Evolutionary conservation across 30 jellyfish, hydroid and myxozoan species (phyloP), one percentile per base, ranked within the genome.

Genomic region (Aurelia aurita): DNA sequence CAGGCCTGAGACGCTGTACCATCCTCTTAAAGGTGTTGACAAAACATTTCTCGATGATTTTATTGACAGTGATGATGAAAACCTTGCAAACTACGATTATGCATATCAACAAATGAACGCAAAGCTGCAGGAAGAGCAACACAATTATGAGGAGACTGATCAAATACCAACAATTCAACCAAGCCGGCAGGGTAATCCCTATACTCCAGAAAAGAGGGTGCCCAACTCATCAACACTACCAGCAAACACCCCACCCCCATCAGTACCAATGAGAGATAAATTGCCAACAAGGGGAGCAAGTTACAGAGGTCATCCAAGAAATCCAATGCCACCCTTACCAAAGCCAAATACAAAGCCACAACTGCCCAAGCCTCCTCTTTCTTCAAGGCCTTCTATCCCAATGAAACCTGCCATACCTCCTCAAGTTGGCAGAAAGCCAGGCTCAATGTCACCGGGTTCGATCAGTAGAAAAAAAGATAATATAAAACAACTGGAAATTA

Each of bases 141-240:
- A 80, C 16, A n/a, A 65, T 25, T 80, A 80, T 22, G 90, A 80
- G n/a, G 26, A 46, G 22, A 80, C 90, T 9, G 90, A 80, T 57
- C 31, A 29, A 2, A 64, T 80, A 44, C 66, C 54, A 44, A 19
- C 74, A 18, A 21, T 64, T 31, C 62, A 43, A 5, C 69, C 84
- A 44, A 72, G 45, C 18, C 15, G 34, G 25, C 18, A 21, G 19
- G 67, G 28, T 15, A 21, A 2, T 3, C 26, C 78, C 1, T 22
- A 34, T 31, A 25, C 84, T 21, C 11, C 75, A 13, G 49, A 25
- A 39, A 34, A 32, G 19, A 21, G 43, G 28, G 13, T 16, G 43
- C 0, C 67, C 12, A 26, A 58, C 69, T 16, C 49, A 58, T 54
- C 82, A 2, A n/a, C 34, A 5, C 2, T 20, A 69, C 63, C 20